Evolutionary conservation across 2,888 invertebrate species (phyloP).

Genomic region (Neocrepidodera transversa): DNA sequence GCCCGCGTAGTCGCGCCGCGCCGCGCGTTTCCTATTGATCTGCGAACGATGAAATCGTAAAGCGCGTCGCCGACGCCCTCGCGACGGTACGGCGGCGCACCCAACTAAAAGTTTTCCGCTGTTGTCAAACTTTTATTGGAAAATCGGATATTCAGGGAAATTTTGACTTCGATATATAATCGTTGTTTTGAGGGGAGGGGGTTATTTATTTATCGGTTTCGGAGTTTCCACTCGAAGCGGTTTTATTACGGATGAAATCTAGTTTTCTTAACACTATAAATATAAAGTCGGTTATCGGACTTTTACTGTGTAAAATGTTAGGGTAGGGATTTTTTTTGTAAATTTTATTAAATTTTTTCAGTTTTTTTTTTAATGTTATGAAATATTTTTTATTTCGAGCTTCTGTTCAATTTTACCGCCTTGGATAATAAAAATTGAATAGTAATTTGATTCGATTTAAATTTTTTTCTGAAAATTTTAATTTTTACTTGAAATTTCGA

Average conservation of each 20-base stretch:
- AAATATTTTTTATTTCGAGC: too few relatives aligned
- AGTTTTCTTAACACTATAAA: not conserved
- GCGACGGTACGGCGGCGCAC: slow-evolving; percentile 60
- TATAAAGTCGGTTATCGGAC: too few relatives aligned
- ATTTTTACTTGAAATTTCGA: too few relatives aligned
- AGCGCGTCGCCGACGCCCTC: slow-evolving; percentile 57
- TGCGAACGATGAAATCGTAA: slow-evolving; percentile 50
- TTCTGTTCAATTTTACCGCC: too few relatives aligned
- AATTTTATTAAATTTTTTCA: too few relatives aligned
- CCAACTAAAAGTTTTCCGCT: slow-evolving; percentile 46
- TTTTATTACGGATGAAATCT: not conserved
- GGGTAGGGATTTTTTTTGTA: too few relatives aligned
- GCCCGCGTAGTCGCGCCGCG: slow-evolving; percentile 62
- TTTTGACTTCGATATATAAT: too few relatives aligned
- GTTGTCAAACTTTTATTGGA: slow-evolving; percentile 29
- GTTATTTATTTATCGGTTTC: not conserved
- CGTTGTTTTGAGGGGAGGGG: not conserved
- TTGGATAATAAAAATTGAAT: too few relatives aligned
- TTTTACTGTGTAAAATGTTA: too few relatives aligned
- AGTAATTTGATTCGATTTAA: too few relatives aligned
- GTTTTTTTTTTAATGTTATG: too few relatives aligned
- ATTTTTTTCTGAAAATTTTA: too few relatives aligned
- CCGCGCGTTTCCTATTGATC: slow-evolving; percentile 56
- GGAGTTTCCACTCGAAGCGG: not conserved
- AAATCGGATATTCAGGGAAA: not conserved